Percentiles rank a stretch among this genome's conserved stretches.
These are phyloP conservation scores for Galeruca laticollis DNA, from an alignment of 2,888 invertebrate species.

Conservation along the genomic window DNA sequence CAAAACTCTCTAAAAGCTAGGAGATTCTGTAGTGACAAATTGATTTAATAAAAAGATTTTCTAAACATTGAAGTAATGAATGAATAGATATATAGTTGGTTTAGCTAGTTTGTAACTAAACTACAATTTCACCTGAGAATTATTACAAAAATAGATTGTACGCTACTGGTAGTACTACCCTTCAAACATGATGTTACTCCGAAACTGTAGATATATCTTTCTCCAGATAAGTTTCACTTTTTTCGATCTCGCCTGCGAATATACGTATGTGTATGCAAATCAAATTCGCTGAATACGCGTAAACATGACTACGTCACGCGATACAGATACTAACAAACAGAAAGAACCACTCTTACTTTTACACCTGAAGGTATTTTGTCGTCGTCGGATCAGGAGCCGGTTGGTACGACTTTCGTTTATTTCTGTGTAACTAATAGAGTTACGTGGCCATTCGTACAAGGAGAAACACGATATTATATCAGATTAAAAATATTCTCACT, in stretches of 20 bases:
- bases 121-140: too few relatives aligned
- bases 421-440: constrained; percentile 37
- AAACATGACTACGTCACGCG: constrained; percentile 39
- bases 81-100: too few relatives aligned
- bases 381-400: constrained; percentile 30
- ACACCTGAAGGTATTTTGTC: constrained; percentile 37
- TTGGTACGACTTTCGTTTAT: constrained; percentile 43
- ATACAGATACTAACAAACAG: constrained; percentile 23
- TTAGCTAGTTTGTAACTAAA: too few relatives aligned
- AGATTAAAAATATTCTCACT: neutral
- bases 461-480: constrained; percentile 16
- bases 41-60: too few relatives aligned
- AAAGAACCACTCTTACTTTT: constrained; percentile 43
- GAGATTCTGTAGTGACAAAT: too few relatives aligned
- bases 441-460: constrained; percentile 30
- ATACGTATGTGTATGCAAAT: constrained; percentile 40
- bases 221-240: constrained; percentile 51
- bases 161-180: constrained; percentile 18
- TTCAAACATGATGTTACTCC: constrained; percentile 3
- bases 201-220: constrained; percentile 29
- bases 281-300: constrained; percentile 27
- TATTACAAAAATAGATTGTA: neutral
- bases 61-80: too few relatives aligned
- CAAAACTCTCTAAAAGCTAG: too few relatives aligned
- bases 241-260: constrained; percentile 33